Evolutionary conservation across 2,113 vertebrate species (phyloP).

Genomic region (Malurus alboscapulatus): DNA sequence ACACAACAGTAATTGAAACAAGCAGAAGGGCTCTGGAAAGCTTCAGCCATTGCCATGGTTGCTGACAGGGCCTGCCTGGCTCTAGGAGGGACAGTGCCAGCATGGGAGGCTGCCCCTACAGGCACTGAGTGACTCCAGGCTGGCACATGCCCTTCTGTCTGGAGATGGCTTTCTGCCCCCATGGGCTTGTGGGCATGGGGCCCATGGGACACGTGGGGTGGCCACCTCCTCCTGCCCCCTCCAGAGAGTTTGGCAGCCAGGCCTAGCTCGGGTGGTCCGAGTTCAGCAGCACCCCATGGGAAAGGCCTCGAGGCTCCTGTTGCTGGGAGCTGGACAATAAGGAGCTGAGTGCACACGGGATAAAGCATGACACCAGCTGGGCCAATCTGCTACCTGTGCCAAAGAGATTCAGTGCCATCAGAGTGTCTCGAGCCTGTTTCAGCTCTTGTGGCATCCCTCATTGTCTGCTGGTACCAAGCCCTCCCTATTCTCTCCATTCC

Average conservation of each 20-base stretch:
- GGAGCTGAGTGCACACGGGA: not conserved
- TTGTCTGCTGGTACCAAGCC: slow-evolving; percentile 30
- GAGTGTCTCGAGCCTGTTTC: not conserved
- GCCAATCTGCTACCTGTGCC: slow-evolving; percentile 8
- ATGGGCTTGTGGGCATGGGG: not conserved
- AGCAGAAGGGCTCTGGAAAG: slow-evolving; percentile 8
- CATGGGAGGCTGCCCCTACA: not conserved
- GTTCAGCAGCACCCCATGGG: slow-evolving; percentile 10
- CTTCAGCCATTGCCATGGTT: slow-evolving; percentile 1
- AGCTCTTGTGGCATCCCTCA: slow-evolving; percentile 35
- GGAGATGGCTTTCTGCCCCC: not conserved
- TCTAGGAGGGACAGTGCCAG: not conserved
- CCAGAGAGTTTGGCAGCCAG: slow-evolving; percentile 5
- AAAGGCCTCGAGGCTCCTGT: slow-evolving; percentile 32
- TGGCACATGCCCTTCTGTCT: not conserved
- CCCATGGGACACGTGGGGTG: not conserved
- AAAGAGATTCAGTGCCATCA: slow-evolving; percentile 25
- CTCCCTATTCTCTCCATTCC: not conserved
- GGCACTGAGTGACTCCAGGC: not conserved
- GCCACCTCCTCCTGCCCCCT: not conserved
- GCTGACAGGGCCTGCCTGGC: not conserved
- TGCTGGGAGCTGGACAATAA: slow-evolving; percentile 53
- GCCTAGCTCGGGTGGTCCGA: not conserved
- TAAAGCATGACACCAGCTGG: slow-evolving; percentile 21
- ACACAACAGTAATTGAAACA: slow-evolving; percentile 4